Conservation (phyloP, 2,113 vertebrate genomes). For the Vanacampus margaritifer region DNA sequence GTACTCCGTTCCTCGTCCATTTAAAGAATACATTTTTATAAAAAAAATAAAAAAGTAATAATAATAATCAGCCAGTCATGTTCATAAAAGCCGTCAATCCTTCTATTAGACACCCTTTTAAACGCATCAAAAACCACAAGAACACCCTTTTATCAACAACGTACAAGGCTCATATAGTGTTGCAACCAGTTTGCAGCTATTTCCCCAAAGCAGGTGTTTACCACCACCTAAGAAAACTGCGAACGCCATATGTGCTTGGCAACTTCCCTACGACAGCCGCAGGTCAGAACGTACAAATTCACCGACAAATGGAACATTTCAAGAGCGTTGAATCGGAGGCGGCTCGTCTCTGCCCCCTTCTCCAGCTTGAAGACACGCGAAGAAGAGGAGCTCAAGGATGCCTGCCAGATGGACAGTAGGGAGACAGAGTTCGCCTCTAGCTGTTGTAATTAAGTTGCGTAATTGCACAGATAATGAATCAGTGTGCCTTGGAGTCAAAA, state of each 20-base stretch:
- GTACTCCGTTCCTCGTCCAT: too few relatives aligned
- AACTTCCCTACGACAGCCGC: slow-evolving; percentile 5
- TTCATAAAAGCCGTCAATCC: too few relatives aligned
- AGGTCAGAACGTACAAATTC: slow-evolving; percentile 22
- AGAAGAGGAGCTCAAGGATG: slow-evolving; percentile 43
- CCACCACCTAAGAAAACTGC: slow-evolving; percentile 7
- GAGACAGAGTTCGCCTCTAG: slow-evolving; percentile 41
- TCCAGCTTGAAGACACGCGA: slow-evolving; percentile 17
- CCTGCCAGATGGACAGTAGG: slow-evolving; percentile 55
- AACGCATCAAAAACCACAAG: too few relatives aligned
- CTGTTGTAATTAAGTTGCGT: slow-evolving; percentile 58
- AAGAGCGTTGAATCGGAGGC: slow-evolving; percentile 22
- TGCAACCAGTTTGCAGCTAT: background rate
- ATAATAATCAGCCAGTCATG: too few relatives aligned
- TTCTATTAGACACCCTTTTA: too few relatives aligned
- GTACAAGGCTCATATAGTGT: too few relatives aligned
- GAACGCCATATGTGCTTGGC: slow-evolving; percentile 8
- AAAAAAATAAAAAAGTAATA: too few relatives aligned
- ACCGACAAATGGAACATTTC: slow-evolving; percentile 4
- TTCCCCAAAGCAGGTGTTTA: slow-evolving; percentile 1
- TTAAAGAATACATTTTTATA: too few relatives aligned
- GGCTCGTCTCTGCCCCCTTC: slow-evolving; percentile 32
- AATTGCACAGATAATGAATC: slow-evolving; percentile 65
- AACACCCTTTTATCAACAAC: too few relatives aligned
- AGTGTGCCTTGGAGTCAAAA: slow-evolving; percentile 55